Evolutionary conservation across 2,888 invertebrate genomes (phyloP).

Genomic region (Serripes groenlandicus): DNA sequence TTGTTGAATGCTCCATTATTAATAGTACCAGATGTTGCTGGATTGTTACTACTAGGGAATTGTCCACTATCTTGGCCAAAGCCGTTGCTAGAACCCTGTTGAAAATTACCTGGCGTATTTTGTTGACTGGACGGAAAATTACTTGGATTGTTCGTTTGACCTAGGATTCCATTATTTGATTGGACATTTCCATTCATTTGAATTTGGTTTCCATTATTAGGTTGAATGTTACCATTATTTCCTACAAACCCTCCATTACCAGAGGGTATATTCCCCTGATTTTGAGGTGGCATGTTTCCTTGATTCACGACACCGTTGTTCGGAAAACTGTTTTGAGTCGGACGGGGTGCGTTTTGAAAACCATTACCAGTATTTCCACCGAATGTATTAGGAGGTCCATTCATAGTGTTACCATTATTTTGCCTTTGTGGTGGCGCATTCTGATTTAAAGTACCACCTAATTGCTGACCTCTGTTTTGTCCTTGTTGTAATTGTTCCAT

Average conservation of each 20-base stretch:
- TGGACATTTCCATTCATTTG: background rate
- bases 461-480: background rate
- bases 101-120: background rate
- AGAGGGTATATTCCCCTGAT: conserved; percentile 1
- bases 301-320: background rate
- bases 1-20: background rate
- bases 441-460: background rate
- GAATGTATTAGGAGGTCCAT: background rate
- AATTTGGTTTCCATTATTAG: background rate
- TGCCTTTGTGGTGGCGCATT: background rate
- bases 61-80: background rate
- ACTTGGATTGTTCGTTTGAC: background rate
- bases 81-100: background rate
- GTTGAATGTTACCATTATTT: background rate
- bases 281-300: background rate
- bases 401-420: conserved; percentile 6
- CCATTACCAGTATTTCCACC: background rate
- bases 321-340: background rate
- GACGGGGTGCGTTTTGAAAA: background rate
- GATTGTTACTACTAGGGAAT: background rate
- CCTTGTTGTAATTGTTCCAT: conserved; percentile 52
- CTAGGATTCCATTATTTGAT: background rate
- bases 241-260: conserved; percentile 4
- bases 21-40: background rate
- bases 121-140: background rate